Conservation (phyloP, 2,797 vertebrate genomes). For the Bucorvus abyssinicus region DNA sequence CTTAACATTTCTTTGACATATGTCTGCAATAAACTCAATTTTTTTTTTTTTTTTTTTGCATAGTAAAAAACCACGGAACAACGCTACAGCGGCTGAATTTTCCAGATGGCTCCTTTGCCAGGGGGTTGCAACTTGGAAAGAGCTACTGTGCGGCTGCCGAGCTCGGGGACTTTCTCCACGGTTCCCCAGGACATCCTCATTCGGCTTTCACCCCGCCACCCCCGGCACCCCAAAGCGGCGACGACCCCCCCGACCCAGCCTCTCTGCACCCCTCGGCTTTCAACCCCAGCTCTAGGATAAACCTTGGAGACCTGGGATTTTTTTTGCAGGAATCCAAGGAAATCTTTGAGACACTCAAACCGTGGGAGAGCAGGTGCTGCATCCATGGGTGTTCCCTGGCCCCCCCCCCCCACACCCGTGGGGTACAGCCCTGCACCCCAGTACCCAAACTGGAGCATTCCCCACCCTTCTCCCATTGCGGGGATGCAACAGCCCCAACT, state of each 20-base stretch:
- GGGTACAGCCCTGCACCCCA: neutral
- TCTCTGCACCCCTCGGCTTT: neutral
- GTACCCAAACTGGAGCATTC: neutral
- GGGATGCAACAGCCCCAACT: neutral
- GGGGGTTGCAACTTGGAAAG: neutral
- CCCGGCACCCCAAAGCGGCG: neutral
- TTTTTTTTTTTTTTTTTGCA: neutral
- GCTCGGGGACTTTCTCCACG: fast-evolving
- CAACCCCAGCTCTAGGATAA: fast-evolving
- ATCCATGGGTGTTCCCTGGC: neutral
- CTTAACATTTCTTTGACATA: neutral
- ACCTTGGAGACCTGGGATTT: fast-evolving
- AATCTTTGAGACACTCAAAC: fast-evolving
- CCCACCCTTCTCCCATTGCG: neutral
- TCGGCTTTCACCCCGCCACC: too few species aligned
- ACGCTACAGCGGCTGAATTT: neutral
- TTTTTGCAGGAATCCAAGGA: neutral
- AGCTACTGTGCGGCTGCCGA: neutral
- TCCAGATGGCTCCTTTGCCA: neutral
- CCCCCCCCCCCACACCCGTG: neutral
- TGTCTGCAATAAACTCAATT: neutral
- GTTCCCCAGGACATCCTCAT: neutral
- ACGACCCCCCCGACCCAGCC: neutral
- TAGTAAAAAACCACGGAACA: neutral
- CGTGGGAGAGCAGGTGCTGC: fast-evolving